Conservation (phyloP, 2,113 vertebrate species). For the Regulus satrapa region DNA sequence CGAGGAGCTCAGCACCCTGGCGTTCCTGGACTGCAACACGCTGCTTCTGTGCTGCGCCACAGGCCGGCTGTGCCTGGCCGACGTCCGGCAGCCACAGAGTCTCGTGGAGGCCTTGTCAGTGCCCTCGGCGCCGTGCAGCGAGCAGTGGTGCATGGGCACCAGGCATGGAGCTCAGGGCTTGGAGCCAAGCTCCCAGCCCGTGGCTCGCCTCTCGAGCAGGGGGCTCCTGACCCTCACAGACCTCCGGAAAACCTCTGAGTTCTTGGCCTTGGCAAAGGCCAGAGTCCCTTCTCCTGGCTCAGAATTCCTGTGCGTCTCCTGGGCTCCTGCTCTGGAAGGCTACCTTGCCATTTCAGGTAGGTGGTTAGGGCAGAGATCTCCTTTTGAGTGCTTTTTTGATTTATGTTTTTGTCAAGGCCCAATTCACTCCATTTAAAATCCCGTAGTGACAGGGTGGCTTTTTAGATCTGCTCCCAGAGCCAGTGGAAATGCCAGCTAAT, state of each 20-base stretch:
- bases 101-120: not conserved
- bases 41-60: constrained; percentile 73
- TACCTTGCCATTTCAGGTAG: constrained; percentile 83
- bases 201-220: constrained; percentile 72
- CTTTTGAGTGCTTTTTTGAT: not conserved
- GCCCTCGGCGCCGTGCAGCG: rapidly evolving
- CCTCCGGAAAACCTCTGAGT: constrained; percentile 52
- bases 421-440: not conserved
- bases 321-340: constrained; percentile 79
- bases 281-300: not conserved
- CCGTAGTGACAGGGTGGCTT: no score
- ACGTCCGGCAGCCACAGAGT: constrained; percentile 66
- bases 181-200: not conserved
- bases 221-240: constrained; percentile 76
- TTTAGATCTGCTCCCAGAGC: not conserved
- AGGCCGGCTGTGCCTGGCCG: constrained; percentile 75
- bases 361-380: not conserved
- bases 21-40: constrained; percentile 66
- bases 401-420: not conserved
- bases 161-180: not conserved
- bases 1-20: constrained; percentile 73
- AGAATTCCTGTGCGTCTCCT: constrained; percentile 72
- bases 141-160: constrained; percentile 72
- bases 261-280: constrained; percentile 64
- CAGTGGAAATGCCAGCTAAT: rapidly evolving